A percentile compares a stretch with the other conserved stretches of the same genome.
These are phyloP conservation scores for Bathynomus jamesi DNA, from an alignment of 1,140 invertebrate species.

Conservation along the genomic window DNA sequence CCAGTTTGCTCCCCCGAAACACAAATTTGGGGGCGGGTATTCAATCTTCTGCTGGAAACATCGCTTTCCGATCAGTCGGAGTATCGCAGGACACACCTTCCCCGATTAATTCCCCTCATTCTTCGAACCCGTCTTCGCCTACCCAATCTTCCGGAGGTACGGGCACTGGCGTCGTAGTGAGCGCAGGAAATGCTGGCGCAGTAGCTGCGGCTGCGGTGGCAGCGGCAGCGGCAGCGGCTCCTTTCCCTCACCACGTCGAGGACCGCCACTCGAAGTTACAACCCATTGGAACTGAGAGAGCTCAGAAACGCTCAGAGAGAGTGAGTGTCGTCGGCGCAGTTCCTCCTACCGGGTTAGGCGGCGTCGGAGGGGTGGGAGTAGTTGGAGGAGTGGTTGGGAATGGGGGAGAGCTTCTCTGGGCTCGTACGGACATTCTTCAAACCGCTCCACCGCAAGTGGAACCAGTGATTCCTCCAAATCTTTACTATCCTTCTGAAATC, in stretches of 20 bases:
- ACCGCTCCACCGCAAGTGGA: conserved; percentile 13
- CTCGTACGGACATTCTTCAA: conserved; percentile 18
- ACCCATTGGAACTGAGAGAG: conserved; percentile 36
- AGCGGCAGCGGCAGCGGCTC: neutral
- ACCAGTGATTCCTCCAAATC: conserved; percentile 18
- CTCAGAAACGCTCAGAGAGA: conserved; percentile 35
- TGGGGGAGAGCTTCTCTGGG: neutral
- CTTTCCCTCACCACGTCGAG: conserved; percentile 19
- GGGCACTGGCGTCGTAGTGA: conserved; percentile 14
- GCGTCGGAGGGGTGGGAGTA: conserved; percentile 11
- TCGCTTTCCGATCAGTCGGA: conserved; percentile 16
- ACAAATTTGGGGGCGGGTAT: conserved; percentile 16
- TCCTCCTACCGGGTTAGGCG: conserved; percentile 5
- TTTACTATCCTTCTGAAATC: conserved; percentile 25
- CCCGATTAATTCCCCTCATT: conserved; percentile 24
- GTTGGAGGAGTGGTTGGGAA: conserved; percentile 10
- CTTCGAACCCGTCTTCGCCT: conserved; percentile 33
- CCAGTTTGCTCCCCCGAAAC: conserved; percentile 27
- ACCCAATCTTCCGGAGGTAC: conserved; percentile 18
- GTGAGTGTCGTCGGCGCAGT: conserved; percentile 3
- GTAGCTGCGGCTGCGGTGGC: neutral
- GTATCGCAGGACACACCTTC: conserved; percentile 17
- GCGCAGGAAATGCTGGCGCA: no score
- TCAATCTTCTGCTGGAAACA: conserved; percentile 18
- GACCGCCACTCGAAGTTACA: conserved; percentile 28